These are phyloP conservation scores for Cynopterus brachyotis DNA, from an alignment of 2,113 vertebrate species.

Conservation along the genomic window DNA sequence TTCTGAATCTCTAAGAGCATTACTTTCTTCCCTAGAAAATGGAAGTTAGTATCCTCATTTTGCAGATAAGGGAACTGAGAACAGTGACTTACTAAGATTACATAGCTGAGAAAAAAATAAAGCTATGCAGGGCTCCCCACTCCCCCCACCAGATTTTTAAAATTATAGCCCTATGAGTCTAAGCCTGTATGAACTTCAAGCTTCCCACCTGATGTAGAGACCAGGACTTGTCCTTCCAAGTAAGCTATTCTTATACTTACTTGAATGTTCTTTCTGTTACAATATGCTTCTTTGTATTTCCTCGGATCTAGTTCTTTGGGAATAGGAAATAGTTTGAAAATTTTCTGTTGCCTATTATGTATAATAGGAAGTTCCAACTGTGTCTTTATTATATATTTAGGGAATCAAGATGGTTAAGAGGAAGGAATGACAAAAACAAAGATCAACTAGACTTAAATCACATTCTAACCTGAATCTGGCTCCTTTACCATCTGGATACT, in stretches of 20 bases:
- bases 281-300: neutral
- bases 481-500: neutral
- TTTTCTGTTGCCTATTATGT: neutral
- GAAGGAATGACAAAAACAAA: neutral
- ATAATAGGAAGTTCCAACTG: neutral
- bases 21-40: neutral
- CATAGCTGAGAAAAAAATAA: neutral
- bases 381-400: neutral
- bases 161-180: neutral
- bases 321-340: neutral
- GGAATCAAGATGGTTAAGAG: neutral
- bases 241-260: neutral
- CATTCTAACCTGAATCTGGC: neutral
- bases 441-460: neutral
- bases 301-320: neutral
- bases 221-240: neutral
- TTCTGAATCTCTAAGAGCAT: neutral
- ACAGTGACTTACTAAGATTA: neutral
- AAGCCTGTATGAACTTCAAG: neutral
- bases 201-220: neutral
- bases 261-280: neutral
- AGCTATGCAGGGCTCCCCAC: neutral
- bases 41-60: neutral
- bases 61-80: constrained; percentile 29
- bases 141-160: neutral